These are phyloP conservation scores for Proctacanthus coquilletti DNA, from an alignment of 1,140 invertebrate species.

Conservation along the genomic window DNA sequence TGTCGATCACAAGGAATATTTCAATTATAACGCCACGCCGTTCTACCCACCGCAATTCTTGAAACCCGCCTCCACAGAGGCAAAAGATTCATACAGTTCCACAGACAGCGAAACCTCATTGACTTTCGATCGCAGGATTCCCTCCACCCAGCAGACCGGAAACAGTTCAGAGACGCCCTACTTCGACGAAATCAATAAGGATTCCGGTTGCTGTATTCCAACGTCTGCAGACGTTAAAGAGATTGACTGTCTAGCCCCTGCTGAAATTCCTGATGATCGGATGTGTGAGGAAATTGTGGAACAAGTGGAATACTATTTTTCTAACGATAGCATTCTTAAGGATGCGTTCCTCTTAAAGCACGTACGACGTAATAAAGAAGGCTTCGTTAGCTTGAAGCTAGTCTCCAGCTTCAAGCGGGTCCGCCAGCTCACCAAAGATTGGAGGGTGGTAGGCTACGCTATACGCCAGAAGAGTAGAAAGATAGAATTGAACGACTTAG, in stretches of 20 bases:
- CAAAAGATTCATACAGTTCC: conserved; percentile 43
- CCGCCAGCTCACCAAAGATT: conserved; percentile 82
- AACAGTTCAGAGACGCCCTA: conserved; percentile 27
- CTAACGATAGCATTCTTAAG: conserved; percentile 85
- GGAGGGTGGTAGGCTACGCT: conserved; percentile 76
- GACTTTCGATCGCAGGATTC: conserved; percentile 34
- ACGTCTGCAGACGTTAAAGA: conserved; percentile 14
- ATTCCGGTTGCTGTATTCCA: conserved; percentile 44
- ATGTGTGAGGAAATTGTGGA: conserved; percentile 58
- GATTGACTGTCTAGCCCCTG: conserved; percentile 16
- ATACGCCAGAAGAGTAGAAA: conserved; percentile 57
- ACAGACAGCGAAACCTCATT: conserved; percentile 45
- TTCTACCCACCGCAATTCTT: conserved; percentile 10
- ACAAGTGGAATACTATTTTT: conserved; percentile 88
- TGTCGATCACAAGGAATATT: too few species aligned
- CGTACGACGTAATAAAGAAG: conserved; percentile 84
- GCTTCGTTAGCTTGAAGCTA: conserved; percentile 84
- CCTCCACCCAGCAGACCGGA: conserved; percentile 27
- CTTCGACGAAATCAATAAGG: conserved; percentile 38
- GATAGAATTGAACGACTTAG: conserved; percentile 77
- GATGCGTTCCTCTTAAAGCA: conserved; percentile 91
- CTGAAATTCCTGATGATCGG: conserved; percentile 46
- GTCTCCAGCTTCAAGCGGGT: conserved; percentile 89
- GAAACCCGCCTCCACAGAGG: too few species aligned
- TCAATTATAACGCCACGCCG: not conserved